Conservation (phyloP, 2,113 vertebrate species). For the Malurus alboscapulatus region DNA sequence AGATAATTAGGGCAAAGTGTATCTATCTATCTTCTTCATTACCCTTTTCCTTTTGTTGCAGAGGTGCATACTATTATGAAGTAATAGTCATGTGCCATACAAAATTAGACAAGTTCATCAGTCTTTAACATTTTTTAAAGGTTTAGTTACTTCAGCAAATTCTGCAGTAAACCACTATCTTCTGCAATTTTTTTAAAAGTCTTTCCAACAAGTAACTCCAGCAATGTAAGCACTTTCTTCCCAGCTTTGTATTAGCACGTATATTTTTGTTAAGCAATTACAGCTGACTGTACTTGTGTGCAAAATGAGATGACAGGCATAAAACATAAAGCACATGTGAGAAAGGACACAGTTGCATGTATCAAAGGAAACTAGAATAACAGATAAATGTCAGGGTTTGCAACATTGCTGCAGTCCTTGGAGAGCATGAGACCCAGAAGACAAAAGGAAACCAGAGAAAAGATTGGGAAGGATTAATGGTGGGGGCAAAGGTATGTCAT, state of each 20-base stretch:
- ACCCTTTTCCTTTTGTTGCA: background rate
- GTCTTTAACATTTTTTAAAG: background rate
- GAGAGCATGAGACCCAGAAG: background rate
- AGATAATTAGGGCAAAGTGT: background rate
- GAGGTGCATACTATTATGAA: background rate
- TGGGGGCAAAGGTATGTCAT: background rate
- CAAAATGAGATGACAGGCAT: constrained; percentile 6
- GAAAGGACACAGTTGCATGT: background rate
- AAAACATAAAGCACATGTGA: constrained; percentile 26
- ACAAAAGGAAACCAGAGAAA: background rate
- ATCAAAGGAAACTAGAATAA: background rate
- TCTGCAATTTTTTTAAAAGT: background rate
- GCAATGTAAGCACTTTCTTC: background rate
- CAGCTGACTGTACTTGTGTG: constrained; percentile 4
- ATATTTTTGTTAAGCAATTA: constrained; percentile 9
- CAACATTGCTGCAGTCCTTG: background rate
- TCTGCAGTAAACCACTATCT: background rate
- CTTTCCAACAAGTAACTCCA: background rate
- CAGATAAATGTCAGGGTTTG: background rate
- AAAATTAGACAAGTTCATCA: background rate
- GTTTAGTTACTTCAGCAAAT: background rate
- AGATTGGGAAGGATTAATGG: fast-evolving
- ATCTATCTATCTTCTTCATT: background rate
- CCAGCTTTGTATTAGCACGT: background rate
- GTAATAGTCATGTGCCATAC: background rate